Conservation (phyloP, 1,140 invertebrate species). For the Meloidogyne chitwoodi region DNA sequence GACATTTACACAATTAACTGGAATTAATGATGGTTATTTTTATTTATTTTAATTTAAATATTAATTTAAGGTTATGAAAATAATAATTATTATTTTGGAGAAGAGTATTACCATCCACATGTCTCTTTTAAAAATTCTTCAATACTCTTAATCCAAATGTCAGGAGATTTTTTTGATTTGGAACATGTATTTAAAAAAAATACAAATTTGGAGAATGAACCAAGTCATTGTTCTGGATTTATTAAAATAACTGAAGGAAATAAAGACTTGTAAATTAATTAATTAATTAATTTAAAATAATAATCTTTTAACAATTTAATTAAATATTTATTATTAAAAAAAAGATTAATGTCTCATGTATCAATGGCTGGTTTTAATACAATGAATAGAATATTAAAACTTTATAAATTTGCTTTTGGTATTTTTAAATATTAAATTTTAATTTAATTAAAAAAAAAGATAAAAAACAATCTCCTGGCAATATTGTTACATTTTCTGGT, state of each 20-base stretch:
- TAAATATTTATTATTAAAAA: background rate
- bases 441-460: slow-evolving; percentile 24
- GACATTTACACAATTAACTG: background rate
- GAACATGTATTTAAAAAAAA: slow-evolving; percentile 51
- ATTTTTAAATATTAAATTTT: slow-evolving; percentile 1
- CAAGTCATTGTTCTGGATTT: slow-evolving; percentile 54
- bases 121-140: slow-evolving; percentile 49
- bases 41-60: background rate
- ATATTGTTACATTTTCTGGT: slow-evolving; percentile 74
- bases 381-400: slow-evolving; percentile 56
- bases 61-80: background rate
- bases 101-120: slow-evolving; percentile 32
- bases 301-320: background rate
- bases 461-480: slow-evolving; percentile 61
- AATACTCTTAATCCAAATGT: slow-evolving; percentile 51
- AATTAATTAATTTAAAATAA: background rate
- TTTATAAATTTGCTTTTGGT: slow-evolving; percentile 59
- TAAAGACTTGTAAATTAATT: slow-evolving; percentile 29
- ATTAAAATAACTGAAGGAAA: slow-evolving; percentile 54
- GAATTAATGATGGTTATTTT: background rate
- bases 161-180: slow-evolving; percentile 55
- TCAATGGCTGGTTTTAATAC: slow-evolving; percentile 56
- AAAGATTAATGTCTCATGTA: slow-evolving; percentile 52
- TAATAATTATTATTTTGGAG: background rate
- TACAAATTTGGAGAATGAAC: slow-evolving; percentile 46